phyloP scores from a whole-genome alignment of 35 echinoderm and acorn worm species.

The Chiridota heheva region DNA sequence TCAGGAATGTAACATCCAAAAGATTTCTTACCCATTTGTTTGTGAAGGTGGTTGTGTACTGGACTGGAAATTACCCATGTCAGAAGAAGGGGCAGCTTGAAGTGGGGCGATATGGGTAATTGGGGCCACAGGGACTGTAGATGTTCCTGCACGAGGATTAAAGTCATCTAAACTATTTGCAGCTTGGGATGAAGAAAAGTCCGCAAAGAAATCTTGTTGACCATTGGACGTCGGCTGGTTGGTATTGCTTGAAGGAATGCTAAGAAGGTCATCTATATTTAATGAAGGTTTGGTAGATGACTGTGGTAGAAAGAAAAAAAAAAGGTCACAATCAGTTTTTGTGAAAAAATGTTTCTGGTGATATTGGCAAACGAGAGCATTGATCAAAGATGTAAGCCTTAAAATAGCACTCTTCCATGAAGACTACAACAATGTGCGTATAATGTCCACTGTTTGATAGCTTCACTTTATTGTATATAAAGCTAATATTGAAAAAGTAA shows the following conservation, averaged over 20 bases:
- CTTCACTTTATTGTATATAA: too few relatives aligned
- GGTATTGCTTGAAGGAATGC: constrained; percentile 20
- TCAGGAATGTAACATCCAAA: neutral
- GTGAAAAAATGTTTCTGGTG: too few relatives aligned
- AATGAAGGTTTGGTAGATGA: constrained; percentile 9
- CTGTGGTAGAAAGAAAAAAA: too few relatives aligned
- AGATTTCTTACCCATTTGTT: constrained; percentile 11
- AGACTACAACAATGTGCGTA: too few relatives aligned
- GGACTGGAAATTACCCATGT: constrained; percentile 76
- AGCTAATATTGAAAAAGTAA: too few relatives aligned
- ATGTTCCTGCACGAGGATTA: constrained; percentile 74
- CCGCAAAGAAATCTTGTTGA: constrained; percentile 68
- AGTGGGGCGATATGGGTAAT: constrained; percentile 9
- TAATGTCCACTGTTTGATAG: too few relatives aligned
- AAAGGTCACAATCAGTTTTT: too few relatives aligned
- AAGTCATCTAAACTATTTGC: constrained; percentile 85
- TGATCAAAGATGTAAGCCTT: too few relatives aligned
- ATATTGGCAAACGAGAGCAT: too few relatives aligned
- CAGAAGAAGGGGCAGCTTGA: constrained; percentile 30
- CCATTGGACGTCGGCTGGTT: neutral
- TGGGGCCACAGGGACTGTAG: neutral
- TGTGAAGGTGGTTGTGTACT: constrained; percentile 21
- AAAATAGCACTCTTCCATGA: too few relatives aligned
- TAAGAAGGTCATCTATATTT: constrained; percentile 43
- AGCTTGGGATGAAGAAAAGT: constrained; percentile 76